Base-by-base conservation (phyloP, 2,888 invertebrate genomes). In the Branchipolynoe longqiensis region DNA sequence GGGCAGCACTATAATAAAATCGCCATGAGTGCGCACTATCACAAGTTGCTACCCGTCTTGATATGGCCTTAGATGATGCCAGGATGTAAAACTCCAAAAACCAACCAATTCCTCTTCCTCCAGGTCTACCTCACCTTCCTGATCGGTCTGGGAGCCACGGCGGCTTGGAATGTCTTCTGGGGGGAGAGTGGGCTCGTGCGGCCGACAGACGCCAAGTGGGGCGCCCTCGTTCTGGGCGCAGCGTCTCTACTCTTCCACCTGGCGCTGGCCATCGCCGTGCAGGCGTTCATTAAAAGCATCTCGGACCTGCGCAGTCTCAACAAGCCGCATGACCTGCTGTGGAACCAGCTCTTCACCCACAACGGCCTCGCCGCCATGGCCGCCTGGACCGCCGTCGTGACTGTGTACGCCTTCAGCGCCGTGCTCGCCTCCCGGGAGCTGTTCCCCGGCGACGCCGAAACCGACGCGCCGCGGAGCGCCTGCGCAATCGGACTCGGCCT, bases 281-380 rank as follows among this genome's bases (percentile, higher is more conserved):
- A 48, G 31, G 78, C 78, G 25, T 78, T 78, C 48, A 54, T 78
- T 33, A 18, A 41, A 0, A 78, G 78, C 48, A 78, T 78, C 78
- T 2, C 28, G 22, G 41, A 78, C 2, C 25, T 78, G 78, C 12
- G 28, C 18, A 28, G 0, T 1, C 6, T 78, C 48, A 48, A 48
- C 0, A 78, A 78, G 54, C 41, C 12, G 6, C 48, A 31, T n/a
- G 78, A 78, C 54, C 78, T 78, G 2, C 18, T 18, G 28, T 78
- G 78, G 78, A 78, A 78, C 48, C 78, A 78, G 78, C 78, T 78
- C 4, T 78, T 78, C 78, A 78, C 78, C 1, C 78, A 78, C 1
- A 78, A 78, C 33, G 78, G 78, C 25, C 41, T 78, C 14, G 78
- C 78, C 14, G 78, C 48, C 18, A 48, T 78, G 3, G 78, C 78